phyloP scores from a whole-genome alignment of 2,113 vertebrate species.

The Poecile atricapillus region DNA sequence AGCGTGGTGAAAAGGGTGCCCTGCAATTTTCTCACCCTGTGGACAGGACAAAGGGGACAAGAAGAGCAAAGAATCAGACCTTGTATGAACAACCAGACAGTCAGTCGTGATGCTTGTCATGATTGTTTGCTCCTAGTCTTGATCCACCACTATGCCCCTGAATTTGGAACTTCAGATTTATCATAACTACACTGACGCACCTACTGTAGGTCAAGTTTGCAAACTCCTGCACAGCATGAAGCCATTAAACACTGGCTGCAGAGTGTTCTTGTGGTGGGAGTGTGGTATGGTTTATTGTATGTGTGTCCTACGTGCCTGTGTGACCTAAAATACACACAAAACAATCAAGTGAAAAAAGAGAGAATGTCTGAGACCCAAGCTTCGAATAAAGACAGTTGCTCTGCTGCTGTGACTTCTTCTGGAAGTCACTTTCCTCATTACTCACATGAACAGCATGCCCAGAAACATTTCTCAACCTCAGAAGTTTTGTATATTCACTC shows the following conservation, averaged over 20 bases:
- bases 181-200: not conserved
- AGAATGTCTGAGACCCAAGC: not conserved
- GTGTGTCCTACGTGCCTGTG: not conserved
- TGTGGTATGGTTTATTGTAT: fast-evolving
- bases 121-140: not conserved
- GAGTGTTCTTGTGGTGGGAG: not conserved
- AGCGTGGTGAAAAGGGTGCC: not conserved
- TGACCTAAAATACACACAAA: not conserved
- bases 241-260: not conserved
- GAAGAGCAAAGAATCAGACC: not conserved
- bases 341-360: not conserved
- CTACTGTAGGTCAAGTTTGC: not conserved
- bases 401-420: not conserved
- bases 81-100: not conserved
- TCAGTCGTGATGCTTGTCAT: not conserved
- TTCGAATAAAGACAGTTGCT: not conserved
- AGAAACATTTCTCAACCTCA: not conserved
- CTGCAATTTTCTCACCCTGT: not conserved
- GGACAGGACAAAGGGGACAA: not conserved
- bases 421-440: not conserved
- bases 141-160: not conserved
- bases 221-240: not conserved
- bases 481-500: not conserved
- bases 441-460: not conserved
- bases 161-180: not conserved